Evolutionary conservation across 2,888 invertebrate genomes (phyloP).

Genomic region (Galerucella nymphaeae): DNA sequence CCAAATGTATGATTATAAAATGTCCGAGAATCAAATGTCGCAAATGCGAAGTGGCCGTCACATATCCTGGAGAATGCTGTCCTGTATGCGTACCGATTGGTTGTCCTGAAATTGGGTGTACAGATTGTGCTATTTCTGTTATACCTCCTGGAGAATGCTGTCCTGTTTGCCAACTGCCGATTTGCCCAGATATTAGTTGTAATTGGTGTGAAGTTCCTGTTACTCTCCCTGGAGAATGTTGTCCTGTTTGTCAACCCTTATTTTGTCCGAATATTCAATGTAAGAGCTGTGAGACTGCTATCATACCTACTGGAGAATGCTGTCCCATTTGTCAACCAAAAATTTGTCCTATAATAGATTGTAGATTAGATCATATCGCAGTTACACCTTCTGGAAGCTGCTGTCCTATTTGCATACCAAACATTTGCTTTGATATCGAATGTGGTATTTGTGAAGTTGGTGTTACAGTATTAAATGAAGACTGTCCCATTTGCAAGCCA

Average conservation of each 20-base stretch:
- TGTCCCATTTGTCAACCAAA: not conserved
- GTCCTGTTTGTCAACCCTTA: not conserved
- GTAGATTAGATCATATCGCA: too few relatives aligned
- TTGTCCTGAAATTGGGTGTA: not conserved
- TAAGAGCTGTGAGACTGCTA: not conserved
- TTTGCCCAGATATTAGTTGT: not conserved
- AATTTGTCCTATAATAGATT: too few relatives aligned
- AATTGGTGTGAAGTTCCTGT: not conserved
- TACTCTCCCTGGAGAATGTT: not conserved
- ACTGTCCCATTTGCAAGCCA: too few relatives aligned
- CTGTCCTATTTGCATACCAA: not conserved
- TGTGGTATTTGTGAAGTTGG: not conserved
- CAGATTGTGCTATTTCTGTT: not conserved
- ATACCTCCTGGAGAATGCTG: not conserved
- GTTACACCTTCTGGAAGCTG: not conserved
- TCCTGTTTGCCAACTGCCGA: not conserved
- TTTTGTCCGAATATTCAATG: not conserved
- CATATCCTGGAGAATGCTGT: not conserved
- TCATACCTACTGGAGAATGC: not conserved
- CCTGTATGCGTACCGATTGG: not conserved
- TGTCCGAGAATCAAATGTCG: not conserved
- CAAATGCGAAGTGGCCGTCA: not conserved
- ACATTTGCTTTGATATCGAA: not conserved
- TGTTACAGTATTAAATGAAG: too few relatives aligned
- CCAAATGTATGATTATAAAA: not conserved